Evolutionary conservation across 1,140 invertebrate species (phyloP), one percentile per base, ranked within the genome.

Genomic region (Ceratosolen solmsi): DNA sequence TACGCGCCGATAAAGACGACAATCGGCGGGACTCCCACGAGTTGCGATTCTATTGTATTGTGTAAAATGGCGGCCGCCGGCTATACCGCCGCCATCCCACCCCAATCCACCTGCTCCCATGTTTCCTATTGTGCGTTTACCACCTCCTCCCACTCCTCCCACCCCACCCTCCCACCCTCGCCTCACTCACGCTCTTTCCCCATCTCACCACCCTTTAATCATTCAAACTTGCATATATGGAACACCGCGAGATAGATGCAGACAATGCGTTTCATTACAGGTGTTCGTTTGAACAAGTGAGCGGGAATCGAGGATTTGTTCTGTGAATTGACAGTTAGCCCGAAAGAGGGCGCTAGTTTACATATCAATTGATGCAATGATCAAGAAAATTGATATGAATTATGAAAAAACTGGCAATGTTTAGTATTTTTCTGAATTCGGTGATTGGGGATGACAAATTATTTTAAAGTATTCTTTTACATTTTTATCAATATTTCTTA

Each of bases 11-110:
- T n/a, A n/a, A n/a, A n/a, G n/a, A n/a, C n/a, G n/a, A n/a, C n/a
- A n/a, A n/a, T n/a, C n/a, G n/a, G n/a, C n/a, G n/a, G n/a, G n/a
- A n/a, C n/a, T 46, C 41, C 41, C 41, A 13, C 41, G 41, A 13
- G 41, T 13, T 13, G 13, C 41, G 13, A 7, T 46, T 46, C 41
- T 46, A 46, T 46, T 46, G 56, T 7, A 38, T 27, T 38, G 36
- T 38, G 0, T 33, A 58, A 83, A 27, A 83, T 76, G 78, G 72
- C 74, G 54, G 74, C 68, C 49, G 27, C 63, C 76, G 60, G 41
- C 58, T 75, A 17, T 46, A 25, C 22, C 63, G 36, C 75, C 22
- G 30, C 17, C 0, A n/a, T 9, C 4, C 3, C n/a, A 9, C 38
- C 2, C 60, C 13, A 0, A 46, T 8, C 41, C 41, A 46, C 41